Conservation (phyloP, 2,113 vertebrate genomes). For the Maccullochella peelii region DNA sequence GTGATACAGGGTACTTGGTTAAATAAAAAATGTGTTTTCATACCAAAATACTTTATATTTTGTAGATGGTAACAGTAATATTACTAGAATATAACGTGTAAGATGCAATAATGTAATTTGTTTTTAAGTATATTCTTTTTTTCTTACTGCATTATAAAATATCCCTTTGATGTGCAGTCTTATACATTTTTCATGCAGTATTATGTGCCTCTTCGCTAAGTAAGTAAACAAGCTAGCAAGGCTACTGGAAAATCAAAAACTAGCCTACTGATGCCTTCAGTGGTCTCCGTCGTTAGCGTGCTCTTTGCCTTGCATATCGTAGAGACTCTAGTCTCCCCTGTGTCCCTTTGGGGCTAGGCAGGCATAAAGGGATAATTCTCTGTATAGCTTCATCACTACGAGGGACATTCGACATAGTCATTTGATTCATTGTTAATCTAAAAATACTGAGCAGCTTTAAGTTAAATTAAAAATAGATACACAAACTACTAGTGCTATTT, state of each 20-base stretch:
- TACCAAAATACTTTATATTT: too few species aligned
- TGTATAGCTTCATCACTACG: background rate
- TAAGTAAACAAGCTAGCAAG: background rate
- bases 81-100: too few species aligned
- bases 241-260: background rate
- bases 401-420: background rate
- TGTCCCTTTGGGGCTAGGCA: conserved; percentile 24
- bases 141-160: too few species aligned
- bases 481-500: background rate
- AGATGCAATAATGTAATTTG: too few species aligned
- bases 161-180: background rate
- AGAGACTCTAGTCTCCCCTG: background rate
- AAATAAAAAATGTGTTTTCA: too few species aligned
- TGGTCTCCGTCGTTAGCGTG: background rate
- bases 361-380: background rate
- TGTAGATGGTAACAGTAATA: too few species aligned
- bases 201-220: background rate
- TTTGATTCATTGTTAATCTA: background rate
- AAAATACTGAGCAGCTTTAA: conserved; percentile 6
- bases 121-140: too few species aligned
- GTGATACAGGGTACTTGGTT: too few species aligned
- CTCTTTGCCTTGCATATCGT: background rate
- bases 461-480: background rate
- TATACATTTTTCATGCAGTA: background rate
- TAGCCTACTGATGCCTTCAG: background rate